Evolutionary conservation across 2,888 invertebrate species (phyloP).

Genomic region (Tanypteryx hageni): DNA sequence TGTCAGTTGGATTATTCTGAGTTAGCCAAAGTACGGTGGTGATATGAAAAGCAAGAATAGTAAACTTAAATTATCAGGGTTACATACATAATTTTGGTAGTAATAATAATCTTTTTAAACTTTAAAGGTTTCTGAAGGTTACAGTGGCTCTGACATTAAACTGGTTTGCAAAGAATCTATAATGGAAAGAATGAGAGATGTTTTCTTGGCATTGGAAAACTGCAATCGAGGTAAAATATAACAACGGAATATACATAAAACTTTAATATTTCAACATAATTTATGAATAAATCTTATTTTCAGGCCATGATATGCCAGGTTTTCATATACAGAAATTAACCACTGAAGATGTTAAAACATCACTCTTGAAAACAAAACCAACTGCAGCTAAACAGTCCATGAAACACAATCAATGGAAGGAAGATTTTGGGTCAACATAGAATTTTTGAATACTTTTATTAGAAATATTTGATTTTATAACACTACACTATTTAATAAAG

Average conservation of each 20-base stretch:
- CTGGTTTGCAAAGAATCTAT: slow-evolving; percentile 92
- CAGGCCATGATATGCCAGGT: slow-evolving; percentile 67
- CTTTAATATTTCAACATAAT: not conserved
- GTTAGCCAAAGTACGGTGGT: slow-evolving; percentile 72
- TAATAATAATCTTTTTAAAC: slow-evolving; percentile 55
- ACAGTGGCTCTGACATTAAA: slow-evolving; percentile 93
- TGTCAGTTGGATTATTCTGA: slow-evolving; percentile 75
- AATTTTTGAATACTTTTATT: not conserved
- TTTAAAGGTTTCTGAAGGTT: slow-evolving; percentile 81
- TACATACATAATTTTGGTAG: not conserved
- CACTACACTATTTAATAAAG: not conserved
- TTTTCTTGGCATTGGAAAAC: slow-evolving; percentile 77
- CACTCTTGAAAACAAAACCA: slow-evolving; percentile 79
- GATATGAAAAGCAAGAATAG: not conserved
- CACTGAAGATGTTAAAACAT: slow-evolving; percentile 76
- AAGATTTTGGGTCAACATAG: slow-evolving; percentile 79
- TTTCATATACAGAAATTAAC: slow-evolving; percentile 72
- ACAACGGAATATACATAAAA: slow-evolving; percentile 31
- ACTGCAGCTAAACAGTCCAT: slow-evolving; percentile 78
- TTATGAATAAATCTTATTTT: not conserved
- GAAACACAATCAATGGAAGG: slow-evolving; percentile 82
- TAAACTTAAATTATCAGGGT: not conserved
- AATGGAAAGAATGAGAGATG: slow-evolving; percentile 87
- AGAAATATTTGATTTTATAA: not conserved
- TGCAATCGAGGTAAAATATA: slow-evolving; percentile 66